A percentile compares a stretch with the other conserved stretches of the same genome.
These are phyloP conservation scores for Tragelaphus scriptus DNA, from an alignment of 2,113 vertebrate species.

Conservation along the genomic window DNA sequence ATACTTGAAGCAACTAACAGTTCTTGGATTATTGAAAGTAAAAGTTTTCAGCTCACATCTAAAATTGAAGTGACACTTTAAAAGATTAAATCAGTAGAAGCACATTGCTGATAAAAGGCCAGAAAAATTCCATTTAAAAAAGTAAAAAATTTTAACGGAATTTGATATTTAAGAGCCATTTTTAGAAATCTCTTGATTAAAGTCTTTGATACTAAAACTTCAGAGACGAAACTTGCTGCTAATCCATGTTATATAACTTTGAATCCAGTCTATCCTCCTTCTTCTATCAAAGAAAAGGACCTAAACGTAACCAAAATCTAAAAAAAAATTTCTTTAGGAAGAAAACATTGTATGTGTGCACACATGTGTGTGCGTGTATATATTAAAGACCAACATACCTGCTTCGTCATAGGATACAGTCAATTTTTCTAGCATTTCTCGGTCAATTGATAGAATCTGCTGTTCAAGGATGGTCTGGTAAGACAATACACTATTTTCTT, in stretches of 20 bases:
- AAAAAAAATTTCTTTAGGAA: background rate
- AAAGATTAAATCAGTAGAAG: background rate
- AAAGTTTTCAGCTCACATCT: background rate
- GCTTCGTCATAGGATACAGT: constrained; percentile 94
- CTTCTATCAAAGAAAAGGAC: background rate
- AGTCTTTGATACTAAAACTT: background rate
- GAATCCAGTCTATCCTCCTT: background rate
- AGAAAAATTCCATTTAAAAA: background rate
- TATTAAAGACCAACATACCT: constrained; percentile 79
- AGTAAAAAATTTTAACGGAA: background rate
- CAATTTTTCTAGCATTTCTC: constrained; percentile 94
- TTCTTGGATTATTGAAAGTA: background rate
- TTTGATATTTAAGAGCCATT: background rate
- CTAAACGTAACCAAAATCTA: background rate
- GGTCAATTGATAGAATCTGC: constrained; percentile 93
- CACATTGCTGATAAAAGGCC: background rate
- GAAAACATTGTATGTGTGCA: background rate
- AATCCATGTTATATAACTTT: background rate
- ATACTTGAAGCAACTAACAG: background rate
- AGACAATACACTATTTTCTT: constrained; percentile 89
- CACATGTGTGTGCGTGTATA: rapidly evolving
- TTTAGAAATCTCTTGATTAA: background rate
- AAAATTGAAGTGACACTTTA: background rate
- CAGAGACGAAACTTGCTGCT: background rate
- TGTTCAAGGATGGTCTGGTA: constrained; percentile 95